phyloP scores from a whole-genome alignment of 2,113 vertebrate genomes.

The Nymphicus hollandicus region DNA sequence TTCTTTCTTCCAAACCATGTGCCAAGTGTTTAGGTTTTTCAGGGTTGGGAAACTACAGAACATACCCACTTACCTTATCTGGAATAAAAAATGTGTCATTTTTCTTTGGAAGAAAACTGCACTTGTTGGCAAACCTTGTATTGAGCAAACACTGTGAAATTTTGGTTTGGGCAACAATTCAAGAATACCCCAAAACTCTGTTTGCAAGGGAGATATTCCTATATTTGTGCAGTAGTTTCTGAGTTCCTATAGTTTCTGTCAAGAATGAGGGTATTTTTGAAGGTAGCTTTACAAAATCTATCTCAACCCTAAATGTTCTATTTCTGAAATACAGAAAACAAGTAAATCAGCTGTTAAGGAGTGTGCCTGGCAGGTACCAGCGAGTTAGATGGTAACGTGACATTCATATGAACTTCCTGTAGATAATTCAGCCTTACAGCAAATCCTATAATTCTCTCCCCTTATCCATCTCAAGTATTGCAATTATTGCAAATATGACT shows the following conservation, averaged over 20 bases:
- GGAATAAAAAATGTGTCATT: background rate
- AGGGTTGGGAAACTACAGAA: background rate
- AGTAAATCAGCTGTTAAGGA: background rate
- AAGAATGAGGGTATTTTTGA: background rate
- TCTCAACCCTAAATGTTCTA: background rate
- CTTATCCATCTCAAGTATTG: slow-evolving; percentile 66
- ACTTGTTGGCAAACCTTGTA: background rate
- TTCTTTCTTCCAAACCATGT: background rate
- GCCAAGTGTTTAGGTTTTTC: background rate
- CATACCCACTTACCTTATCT: background rate
- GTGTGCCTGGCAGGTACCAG: background rate
- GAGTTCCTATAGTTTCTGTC: background rate
- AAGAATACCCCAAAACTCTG: background rate
- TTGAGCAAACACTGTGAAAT: slow-evolving; percentile 15
- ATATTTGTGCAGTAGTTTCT: background rate
- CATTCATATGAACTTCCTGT: slow-evolving; percentile 60
- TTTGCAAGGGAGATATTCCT: background rate
- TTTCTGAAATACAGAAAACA: background rate
- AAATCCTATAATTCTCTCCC: slow-evolving; percentile 50
- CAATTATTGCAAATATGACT: slow-evolving; percentile 57
- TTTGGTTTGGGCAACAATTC: background rate
- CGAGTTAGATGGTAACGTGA: background rate
- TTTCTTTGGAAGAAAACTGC: background rate
- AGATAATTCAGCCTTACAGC: slow-evolving; percentile 35
- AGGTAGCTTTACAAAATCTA: background rate